Percentiles rank a stretch among this genome's conserved stretches.
Conservation (phyloP, 2,113 vertebrate species). For the Phylloscopus whistleri region DNA sequence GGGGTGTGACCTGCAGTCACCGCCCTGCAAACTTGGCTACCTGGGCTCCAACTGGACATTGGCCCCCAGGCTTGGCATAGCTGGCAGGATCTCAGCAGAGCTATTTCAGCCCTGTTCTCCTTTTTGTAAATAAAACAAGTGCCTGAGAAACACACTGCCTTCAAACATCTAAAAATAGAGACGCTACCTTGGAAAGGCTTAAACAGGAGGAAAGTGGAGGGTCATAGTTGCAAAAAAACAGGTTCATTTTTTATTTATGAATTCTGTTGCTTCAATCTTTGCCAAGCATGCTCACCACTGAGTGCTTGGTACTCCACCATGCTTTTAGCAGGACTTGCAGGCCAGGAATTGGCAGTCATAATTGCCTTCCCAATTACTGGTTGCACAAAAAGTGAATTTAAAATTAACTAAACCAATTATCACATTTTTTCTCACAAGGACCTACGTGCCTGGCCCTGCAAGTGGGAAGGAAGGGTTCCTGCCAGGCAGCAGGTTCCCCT, state of each 20-base stretch:
- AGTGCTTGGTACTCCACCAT: background rate
- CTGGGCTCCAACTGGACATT: background rate
- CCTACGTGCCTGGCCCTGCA: background rate
- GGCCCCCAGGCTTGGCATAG: accelerated
- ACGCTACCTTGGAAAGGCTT: background rate
- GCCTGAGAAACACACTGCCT: background rate
- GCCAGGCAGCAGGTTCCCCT: background rate
- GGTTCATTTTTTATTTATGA: background rate
- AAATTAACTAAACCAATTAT: background rate
- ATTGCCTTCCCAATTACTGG: background rate
- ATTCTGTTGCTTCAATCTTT: background rate
- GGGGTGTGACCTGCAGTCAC: background rate
- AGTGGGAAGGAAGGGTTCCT: background rate
- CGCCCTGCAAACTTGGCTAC: accelerated
- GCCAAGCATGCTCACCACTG: background rate
- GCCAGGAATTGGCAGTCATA: background rate
- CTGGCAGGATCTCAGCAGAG: background rate
- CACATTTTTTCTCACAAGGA: background rate
- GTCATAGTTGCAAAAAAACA: background rate
- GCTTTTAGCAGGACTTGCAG: background rate
- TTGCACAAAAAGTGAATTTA: background rate
- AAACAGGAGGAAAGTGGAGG: background rate
- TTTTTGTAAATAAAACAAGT: background rate
- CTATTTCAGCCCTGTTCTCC: background rate
- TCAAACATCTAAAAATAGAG: background rate